These are phyloP conservation scores for Onthophagus sagittarius DNA, from an alignment of 2,888 invertebrate genomes.

Conservation along the genomic window DNA sequence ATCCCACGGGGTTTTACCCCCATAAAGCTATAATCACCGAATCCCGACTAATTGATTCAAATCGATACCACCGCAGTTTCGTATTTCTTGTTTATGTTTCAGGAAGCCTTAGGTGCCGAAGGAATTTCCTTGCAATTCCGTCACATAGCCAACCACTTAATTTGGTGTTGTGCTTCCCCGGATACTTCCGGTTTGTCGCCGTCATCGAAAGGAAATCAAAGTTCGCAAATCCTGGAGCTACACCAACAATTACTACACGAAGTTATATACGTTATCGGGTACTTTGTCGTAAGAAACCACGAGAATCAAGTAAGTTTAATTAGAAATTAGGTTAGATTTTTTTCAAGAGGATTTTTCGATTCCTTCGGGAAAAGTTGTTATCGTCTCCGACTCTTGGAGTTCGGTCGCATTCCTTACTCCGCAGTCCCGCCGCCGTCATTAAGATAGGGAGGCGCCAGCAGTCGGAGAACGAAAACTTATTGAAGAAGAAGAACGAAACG, in stretches of 20 bases:
- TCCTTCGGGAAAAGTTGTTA: neutral
- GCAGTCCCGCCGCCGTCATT: slow-evolving; percentile 37
- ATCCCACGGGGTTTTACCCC: neutral
- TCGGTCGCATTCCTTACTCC: slow-evolving; percentile 23
- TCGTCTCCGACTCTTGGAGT: neutral
- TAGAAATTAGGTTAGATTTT: neutral
- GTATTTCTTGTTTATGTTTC: slow-evolving; percentile 32
- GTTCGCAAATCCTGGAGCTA: slow-evolving; percentile 52
- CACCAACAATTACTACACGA: slow-evolving; percentile 69
- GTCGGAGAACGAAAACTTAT: slow-evolving; percentile 11
- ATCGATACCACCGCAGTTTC: neutral
- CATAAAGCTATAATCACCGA: neutral
- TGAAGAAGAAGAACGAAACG: neutral
- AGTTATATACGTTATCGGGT: slow-evolving; percentile 76
- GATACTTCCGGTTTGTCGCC: slow-evolving; percentile 46
- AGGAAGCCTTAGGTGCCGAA: slow-evolving; percentile 77
- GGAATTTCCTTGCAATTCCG: slow-evolving; percentile 83
- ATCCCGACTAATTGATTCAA: neutral
- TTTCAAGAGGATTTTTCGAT: neutral
- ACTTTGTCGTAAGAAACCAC: slow-evolving; percentile 74
- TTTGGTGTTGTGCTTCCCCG: slow-evolving; percentile 59
- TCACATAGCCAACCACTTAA: slow-evolving; percentile 77
- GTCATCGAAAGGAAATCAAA: slow-evolving; percentile 50
- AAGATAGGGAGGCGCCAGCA: slow-evolving; percentile 41
- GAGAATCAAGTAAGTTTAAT: slow-evolving; percentile 66